Evolutionary conservation across 35 echinoderm and acorn worm species (phyloP), one percentile per base, ranked within the genome.

Genomic region (Diadema setosum): DNA sequence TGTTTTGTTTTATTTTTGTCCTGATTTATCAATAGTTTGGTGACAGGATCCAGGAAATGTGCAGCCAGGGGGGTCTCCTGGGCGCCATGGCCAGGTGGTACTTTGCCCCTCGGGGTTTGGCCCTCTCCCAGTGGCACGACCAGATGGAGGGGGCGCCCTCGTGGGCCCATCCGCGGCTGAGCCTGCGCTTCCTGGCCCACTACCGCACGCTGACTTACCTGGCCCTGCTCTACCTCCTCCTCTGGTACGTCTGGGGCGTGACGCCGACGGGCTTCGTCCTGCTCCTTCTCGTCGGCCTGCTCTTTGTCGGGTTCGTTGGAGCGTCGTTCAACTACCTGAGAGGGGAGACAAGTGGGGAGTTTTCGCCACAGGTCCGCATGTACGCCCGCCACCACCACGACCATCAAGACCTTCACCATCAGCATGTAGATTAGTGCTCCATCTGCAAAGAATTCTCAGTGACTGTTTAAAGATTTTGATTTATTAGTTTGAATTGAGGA

Each of bases 1-100:
- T 21, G n/a, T n/a, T n/a, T n/a, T 39, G 8, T 16, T 5, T 20
- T 83, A 46, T 83, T 32, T 46, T 33, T 42, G 26, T 87, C 76
- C 41, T 7, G 5, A 61, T 48, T 75, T 87, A 26, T 40, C 58
- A 94, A 30, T 83, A 99, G 96, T 94, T 89, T 63, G 89, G 82
- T 18, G 82, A 90, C 11, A 83, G 92, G 75, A 91, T 99, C 39
- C 3, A 49, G 23, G 92, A 98, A 44, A 55, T 81, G 36, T 99
- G 87, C 43, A 14, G 17, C 11, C 61, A 85, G 65, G 81, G 85
- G 58, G 92, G 84, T 33, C 90, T 95, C 9, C 39, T 59, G 3
- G 91, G 96, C 42, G 55, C 86, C 5, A 63, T 99, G 20, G 96
- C 96, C 60, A 89, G 91, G 55, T 89, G 88, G 82, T 94, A 92